Base-by-base conservation (phyloP, 2,888 invertebrate species). In the Sinotaia quadrata region DNA sequence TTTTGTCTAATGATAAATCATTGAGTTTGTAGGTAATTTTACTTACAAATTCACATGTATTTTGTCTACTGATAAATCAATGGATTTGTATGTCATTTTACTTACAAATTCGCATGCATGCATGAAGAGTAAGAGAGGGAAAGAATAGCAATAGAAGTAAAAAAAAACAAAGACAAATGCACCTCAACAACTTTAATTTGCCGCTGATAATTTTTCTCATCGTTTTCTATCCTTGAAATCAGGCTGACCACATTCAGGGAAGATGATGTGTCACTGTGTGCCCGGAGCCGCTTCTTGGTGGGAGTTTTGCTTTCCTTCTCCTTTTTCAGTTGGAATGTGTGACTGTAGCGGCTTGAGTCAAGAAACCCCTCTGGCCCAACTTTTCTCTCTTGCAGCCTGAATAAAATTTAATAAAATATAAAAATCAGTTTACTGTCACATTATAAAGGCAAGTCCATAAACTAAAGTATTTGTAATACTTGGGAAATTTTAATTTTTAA, bases 101-200 rank as follows among this genome's bases (percentile, higher is more conserved):
- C n/a, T n/a, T n/a, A n/a, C n/a, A n/a, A n/a, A n/a, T n/a, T n/a
- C n/a, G n/a, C n/a, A n/a, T n/a, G n/a, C n/a, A n/a, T n/a, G n/a
- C n/a, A n/a, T n/a, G n/a, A n/a, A n/a, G n/a, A n/a, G n/a, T n/a
- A n/a, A n/a, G n/a, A n/a, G n/a, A n/a, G n/a, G n/a, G n/a, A n/a
- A n/a, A n/a, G n/a, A n/a, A n/a, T n/a, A n/a, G n/a, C n/a, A n/a
- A n/a, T n/a, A n/a, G n/a, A n/a, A n/a, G n/a, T n/a, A n/a, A n/a
- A n/a, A n/a, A n/a, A n/a, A n/a, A n/a, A n/a, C n/a, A n/a, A n/a
- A n/a, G n/a, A n/a, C n/a, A 21, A 24, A 47, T 8, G 7, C 51
- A 87, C 87, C 81, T 87, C 87, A 66, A 87, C 85, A 18, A 85
- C 76, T 78, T 84, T 86, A 29, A 87, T 75, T 59, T 81, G 78